Base-by-base conservation (phyloP, 2,888 invertebrate species). In the Timema cristinae region DNA sequence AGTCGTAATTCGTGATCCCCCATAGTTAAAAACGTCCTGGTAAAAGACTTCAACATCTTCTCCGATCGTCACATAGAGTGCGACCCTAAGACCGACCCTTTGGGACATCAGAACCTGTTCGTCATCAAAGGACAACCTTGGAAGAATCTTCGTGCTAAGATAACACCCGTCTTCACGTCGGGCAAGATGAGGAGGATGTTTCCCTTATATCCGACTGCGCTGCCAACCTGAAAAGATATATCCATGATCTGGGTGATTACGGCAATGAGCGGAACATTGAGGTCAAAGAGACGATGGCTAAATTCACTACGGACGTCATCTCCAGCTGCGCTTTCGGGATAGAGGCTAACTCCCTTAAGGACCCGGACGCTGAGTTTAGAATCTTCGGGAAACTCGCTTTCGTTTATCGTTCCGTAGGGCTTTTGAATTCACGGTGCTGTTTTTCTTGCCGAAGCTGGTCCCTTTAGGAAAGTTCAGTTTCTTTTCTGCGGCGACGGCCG, bases 131-230 rank as follows among this genome's bases (percentile, higher is more conserved):
- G 77, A 5, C 75, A 77, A 8, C 76, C 79, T 8, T 81, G 81
- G 81, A 80, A 79, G 70, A 75, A 77, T 15, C 74, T 80, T 11
- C 75, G 81, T 13, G 50, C 63, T 11, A 69, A 74, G 49, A 15
- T 81, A 15, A 78, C 78, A 1, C 80, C 81, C 2, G 78, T 78
- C 6, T 81, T 81, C 73, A 79, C 81, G 2, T 78, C 80, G 0
- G 81, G 80, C 47, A 79, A 79, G 70, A 78, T 81, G 75, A 79
- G 79, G 73, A 74, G 73, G 51, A 77, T 79, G 78, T 78, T 77
- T 68, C 63, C n/a, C 73, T 78, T 13, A 76, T 79, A 50, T 68
- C 73, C 2, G 69, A 72, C 11, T 78, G 77, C 70, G 75, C 71
- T 13, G 59, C 15, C n/a, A 52, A 76, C 51, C 59, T 75, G 15